A percentile compares a stretch with the other conserved stretches of the same genome.
These are phyloP conservation scores for Halocynthia aurantium DNA, from an alignment of 23 tunicate species.

Conservation along the genomic window DNA sequence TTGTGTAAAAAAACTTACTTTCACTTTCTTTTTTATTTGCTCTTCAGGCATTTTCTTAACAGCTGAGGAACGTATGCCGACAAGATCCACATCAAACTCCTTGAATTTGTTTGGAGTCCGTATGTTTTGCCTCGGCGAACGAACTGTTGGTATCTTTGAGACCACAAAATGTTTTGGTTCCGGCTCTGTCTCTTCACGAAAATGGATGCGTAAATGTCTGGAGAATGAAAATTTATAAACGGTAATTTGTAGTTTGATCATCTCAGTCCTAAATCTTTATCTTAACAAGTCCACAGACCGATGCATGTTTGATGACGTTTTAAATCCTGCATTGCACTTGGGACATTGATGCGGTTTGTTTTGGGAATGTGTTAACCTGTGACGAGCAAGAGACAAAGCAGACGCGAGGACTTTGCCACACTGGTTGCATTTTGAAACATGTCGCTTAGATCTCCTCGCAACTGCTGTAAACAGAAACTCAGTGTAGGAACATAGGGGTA, in stretches of 20 bases:
- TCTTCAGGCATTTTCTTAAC: too few species aligned
- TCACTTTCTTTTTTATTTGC: too few species aligned
- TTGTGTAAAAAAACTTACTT: too few species aligned
- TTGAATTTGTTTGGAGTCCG: conserved; percentile 22
- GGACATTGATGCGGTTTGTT: conserved; percentile 23
- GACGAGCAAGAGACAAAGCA: conserved; percentile 20
- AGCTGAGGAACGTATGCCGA: background rate
- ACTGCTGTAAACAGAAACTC: too few species aligned
- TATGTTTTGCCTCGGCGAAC: conserved; percentile 16
- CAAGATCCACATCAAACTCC: conserved; percentile 27
- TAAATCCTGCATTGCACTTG: conserved; percentile 24
- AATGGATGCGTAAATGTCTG: conserved; percentile 20
- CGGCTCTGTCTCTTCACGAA: conserved; percentile 13
- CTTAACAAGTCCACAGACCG: background rate
- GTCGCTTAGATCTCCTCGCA: background rate
- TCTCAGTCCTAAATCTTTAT: too few species aligned
- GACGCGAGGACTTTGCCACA: conserved; percentile 22
- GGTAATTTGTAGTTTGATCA: too few species aligned
- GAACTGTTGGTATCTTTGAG: background rate
- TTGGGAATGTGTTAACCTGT: conserved; percentile 18
- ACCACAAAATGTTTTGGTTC: background rate
- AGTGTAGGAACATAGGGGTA: background rate
- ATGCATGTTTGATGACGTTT: conserved; percentile 24
- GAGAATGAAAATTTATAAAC: background rate
- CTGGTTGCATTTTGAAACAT: conserved; percentile 7